phyloP scores from a whole-genome alignment of 2,888 invertebrate genomes.

The Zhuqinia jingwanae region DNA sequence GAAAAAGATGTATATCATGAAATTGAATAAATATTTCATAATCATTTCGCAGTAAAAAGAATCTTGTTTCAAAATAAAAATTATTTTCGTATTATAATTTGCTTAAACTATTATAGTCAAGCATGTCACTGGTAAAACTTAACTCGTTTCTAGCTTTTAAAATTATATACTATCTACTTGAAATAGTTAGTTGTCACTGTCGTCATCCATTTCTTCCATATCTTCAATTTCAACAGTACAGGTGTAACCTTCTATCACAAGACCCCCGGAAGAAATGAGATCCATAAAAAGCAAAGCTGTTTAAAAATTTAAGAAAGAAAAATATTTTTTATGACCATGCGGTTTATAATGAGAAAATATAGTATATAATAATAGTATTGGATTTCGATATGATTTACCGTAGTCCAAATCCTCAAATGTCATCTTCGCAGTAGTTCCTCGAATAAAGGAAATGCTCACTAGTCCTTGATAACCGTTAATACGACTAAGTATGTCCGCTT shows the following conservation, averaged over 20 bases:
- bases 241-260: constrained; percentile 76
- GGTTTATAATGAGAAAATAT: no score
- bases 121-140: constrained; percentile 40
- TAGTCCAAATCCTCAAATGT: constrained; percentile 76
- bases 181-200: constrained; percentile 55
- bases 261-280: constrained; percentile 73
- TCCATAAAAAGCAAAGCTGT: constrained; percentile 77
- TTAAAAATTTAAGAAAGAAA: constrained; percentile 74
- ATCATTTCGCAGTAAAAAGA: constrained; percentile 18
- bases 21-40: constrained; percentile 7
- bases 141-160: neutral
- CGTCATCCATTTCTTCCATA: constrained; percentile 72
- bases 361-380: no score
- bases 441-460: constrained; percentile 73
- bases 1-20: neutral
- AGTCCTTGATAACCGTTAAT: constrained; percentile 76
- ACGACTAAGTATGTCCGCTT: constrained; percentile 73
- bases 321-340: constrained; percentile 17
- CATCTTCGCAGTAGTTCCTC: constrained; percentile 74
- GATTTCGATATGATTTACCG: neutral
- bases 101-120: constrained; percentile 15
- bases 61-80: neutral
- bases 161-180: neutral
- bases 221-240: constrained; percentile 76
- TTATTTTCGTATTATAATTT: neutral